Evolutionary conservation across 2,113 vertebrate species (phyloP).

Genomic region (Anhinga anhinga): DNA sequence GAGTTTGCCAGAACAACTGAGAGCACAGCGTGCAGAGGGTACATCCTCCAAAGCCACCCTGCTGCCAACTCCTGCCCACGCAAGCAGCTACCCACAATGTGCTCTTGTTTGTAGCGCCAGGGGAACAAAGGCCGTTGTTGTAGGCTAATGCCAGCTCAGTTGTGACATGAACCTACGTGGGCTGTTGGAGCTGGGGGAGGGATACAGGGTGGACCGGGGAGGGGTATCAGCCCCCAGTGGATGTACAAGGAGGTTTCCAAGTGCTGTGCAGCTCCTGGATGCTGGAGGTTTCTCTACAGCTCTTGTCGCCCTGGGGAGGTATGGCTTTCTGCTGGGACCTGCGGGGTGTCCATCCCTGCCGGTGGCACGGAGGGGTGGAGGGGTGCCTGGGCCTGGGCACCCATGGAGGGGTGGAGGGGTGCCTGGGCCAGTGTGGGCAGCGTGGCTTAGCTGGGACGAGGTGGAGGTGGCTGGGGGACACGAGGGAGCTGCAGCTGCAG

Average conservation of each 20-base stretch:
- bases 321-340: not conserved
- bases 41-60: not conserved
- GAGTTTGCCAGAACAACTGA: not conserved
- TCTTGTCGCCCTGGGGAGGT: not conserved
- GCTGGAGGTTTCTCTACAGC: not conserved
- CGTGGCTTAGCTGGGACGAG: not conserved
- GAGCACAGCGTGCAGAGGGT: not conserved
- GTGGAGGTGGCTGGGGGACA: not conserved
- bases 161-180: not conserved
- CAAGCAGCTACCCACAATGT: slow-evolving; percentile 42
- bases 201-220: fast-evolving
- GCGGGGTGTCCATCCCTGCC: fast-evolving
- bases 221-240: not conserved
- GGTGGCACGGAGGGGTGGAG: fast-evolving
- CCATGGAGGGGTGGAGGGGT: fast-evolving
- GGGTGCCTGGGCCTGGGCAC: fast-evolving
- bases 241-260: not conserved
- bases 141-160: not conserved
- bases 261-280: not conserved
- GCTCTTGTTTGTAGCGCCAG: not conserved
- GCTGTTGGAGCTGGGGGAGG: not conserved
- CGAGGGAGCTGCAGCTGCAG: not conserved
- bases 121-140: slow-evolving; percentile 7
- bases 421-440: fast-evolving
- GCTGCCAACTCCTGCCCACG: not conserved